These are phyloP conservation scores for Drosophila macrothrix DNA, from an alignment of 2,888 invertebrate species.

Conservation along the genomic window DNA sequence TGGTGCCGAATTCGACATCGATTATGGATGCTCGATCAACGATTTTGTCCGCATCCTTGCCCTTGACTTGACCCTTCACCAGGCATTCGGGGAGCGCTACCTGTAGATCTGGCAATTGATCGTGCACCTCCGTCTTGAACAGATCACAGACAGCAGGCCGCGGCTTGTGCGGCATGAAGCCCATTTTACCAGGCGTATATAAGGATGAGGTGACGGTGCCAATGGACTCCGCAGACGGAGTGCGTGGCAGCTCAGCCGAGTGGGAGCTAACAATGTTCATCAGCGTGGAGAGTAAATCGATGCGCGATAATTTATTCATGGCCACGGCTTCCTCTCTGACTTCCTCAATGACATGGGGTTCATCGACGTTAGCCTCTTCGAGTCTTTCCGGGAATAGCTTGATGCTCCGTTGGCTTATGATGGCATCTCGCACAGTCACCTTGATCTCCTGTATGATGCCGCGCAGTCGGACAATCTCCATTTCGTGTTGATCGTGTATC, in stretches of 20 bases:
- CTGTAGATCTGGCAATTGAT: constrained; percentile 50
- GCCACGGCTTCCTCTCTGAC: constrained; percentile 59
- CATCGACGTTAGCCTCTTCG: constrained; percentile 58
- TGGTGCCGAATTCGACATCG: constrained; percentile 83
- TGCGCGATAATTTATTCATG: constrained; percentile 86
- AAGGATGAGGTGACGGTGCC: constrained; percentile 83
- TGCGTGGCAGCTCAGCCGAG: constrained; percentile 65
- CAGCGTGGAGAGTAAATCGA: constrained; percentile 87
- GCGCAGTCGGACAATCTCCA: constrained; percentile 86
- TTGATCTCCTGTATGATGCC: constrained; percentile 88
- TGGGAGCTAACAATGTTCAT: constrained; percentile 81
- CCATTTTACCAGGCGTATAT: constrained; percentile 89
- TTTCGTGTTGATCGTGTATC: constrained; percentile 86
- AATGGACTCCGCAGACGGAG: constrained; percentile 83
- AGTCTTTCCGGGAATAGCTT: constrained; percentile 57
- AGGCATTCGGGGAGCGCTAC: constrained; percentile 66
- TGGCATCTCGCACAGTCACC: constrained; percentile 87
- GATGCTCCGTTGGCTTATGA: constrained; percentile 77
- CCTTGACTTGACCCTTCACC: constrained; percentile 62
- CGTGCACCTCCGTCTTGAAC: constrained; percentile 73
- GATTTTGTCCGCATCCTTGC: constrained; percentile 51
- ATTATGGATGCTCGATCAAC: constrained; percentile 68
- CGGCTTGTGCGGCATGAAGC: constrained; percentile 87
- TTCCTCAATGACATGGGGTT: constrained; percentile 31
- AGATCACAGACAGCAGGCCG: constrained; percentile 75